A percentile compares a stretch with the other conserved stretches of the same genome.
Conservation (phyloP, 2,888 invertebrate genomes). For the Calliphora vomitoria region DNA sequence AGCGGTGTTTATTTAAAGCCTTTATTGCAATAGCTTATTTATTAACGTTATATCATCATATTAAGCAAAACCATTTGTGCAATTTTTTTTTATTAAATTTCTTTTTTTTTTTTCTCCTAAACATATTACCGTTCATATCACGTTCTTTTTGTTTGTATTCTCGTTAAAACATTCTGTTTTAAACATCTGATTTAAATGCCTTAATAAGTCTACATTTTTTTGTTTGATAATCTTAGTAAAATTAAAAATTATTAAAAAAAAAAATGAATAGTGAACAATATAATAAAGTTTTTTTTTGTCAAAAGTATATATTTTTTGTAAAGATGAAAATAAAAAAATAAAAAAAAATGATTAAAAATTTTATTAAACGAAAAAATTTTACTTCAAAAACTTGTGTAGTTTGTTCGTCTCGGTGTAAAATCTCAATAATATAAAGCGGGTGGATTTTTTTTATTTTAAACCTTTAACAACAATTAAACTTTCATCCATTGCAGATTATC, state of each 20-base stretch:
- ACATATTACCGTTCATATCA: constrained; percentile 55
- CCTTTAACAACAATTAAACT: no score
- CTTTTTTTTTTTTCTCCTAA: constrained; percentile 30
- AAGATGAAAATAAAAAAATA: constrained; percentile 62
- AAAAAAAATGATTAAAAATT: constrained; percentile 23
- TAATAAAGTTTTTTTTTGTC: constrained; percentile 59
- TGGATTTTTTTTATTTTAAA: neutral
- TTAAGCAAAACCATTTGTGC: constrained; percentile 53
- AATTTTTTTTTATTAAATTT: constrained; percentile 40
- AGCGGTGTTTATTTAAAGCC: constrained; percentile 40
- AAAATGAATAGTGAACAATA: constrained; percentile 48
- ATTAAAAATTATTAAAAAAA: constrained; percentile 42
- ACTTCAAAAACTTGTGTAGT: no score
- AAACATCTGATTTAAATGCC: constrained; percentile 52
- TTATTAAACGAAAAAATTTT: no score
- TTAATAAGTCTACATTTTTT: constrained; percentile 51
- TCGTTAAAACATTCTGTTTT: neutral
- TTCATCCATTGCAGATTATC: no score
- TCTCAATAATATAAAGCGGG: no score
- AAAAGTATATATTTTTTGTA: constrained; percentile 71
- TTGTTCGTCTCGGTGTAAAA: no score
- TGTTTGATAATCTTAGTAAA: constrained; percentile 64
- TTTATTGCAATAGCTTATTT: constrained; percentile 55
- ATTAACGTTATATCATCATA: constrained; percentile 46
- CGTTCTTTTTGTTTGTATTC: constrained; percentile 41